These are phyloP conservation scores for Phyllostomus hastatus DNA, from an alignment of 2,113 vertebrate species.

Conservation along the genomic window DNA sequence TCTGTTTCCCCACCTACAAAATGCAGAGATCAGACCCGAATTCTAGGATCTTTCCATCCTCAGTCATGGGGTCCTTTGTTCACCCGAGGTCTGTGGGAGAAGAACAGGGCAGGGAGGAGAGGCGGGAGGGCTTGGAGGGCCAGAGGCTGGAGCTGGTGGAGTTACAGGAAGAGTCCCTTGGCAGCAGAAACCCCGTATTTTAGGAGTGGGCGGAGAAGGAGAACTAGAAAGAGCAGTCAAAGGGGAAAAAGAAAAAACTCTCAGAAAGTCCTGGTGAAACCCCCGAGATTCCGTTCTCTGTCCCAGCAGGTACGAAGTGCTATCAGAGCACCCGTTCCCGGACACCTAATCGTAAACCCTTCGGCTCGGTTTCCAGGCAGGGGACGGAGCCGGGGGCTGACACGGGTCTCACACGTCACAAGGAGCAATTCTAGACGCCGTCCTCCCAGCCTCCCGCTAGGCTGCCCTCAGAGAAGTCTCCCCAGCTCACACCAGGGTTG, in stretches of 20 bases:
- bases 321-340: not conserved
- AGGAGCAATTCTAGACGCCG: fast-evolving
- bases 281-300: not conserved
- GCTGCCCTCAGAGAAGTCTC: not conserved
- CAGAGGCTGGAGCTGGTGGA: fast-evolving
- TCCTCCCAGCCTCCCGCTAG: not conserved
- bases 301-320: not conserved
- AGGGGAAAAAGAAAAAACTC: not conserved
- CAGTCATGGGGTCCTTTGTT: not conserved
- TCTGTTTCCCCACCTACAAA: not conserved
- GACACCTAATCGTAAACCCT: too few relatives aligned
- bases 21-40: not conserved
- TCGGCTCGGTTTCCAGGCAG: not conserved
- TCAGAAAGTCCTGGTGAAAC: not conserved
- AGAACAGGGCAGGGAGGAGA: not conserved
- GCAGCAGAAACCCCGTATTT: not conserved
- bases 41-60: too few relatives aligned
- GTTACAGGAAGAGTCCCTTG: not conserved
- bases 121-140: fast-evolving
- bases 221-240: not conserved
- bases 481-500: not conserved
- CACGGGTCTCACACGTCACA: fast-evolving
- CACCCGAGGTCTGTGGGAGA: not conserved
- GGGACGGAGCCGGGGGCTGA: fast-evolving
- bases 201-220: not conserved